Percentiles rank a stretch among this genome's conserved stretches.
These are phyloP conservation scores for Apocheima hispidaria DNA, from an alignment of 2,888 invertebrate species.

Conservation along the genomic window DNA sequence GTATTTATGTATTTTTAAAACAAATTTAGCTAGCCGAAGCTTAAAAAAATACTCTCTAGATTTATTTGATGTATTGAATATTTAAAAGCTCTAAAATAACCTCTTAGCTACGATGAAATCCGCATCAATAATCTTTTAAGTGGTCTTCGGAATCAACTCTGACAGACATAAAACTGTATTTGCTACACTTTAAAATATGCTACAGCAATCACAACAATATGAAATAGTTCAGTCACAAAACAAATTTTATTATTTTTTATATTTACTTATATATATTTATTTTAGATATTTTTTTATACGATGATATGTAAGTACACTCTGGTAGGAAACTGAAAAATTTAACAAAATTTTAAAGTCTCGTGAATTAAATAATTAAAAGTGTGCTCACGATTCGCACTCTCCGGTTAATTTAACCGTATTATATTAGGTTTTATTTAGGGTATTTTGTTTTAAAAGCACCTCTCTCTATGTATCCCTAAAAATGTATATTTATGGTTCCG, in stretches of 20 bases:
- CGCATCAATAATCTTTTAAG: conserved; percentile 24
- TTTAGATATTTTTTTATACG: background rate
- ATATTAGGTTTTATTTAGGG: conserved; percentile 12
- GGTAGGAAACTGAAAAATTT: conserved; percentile 1
- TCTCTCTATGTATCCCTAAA: background rate
- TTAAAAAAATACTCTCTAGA: background rate
- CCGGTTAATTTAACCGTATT: conserved; percentile 18
- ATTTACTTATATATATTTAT: too few species aligned
- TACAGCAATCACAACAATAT: background rate
- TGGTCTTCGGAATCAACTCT: conserved; percentile 18
- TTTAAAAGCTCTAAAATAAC: conserved; percentile 19
- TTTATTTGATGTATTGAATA: conserved; percentile 3
- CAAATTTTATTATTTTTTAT: background rate
- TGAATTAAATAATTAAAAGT: conserved; percentile 16
- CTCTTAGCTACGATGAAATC: conserved; percentile 20
- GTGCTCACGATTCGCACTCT: conserved; percentile 18
- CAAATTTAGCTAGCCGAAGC: background rate
- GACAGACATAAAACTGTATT: conserved; percentile 11
- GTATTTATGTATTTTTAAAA: background rate
- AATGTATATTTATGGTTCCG: background rate
- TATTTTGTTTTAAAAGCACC: conserved; percentile 21
- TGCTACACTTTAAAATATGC: too few species aligned
- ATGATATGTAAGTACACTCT: background rate
- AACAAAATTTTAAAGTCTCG: background rate
- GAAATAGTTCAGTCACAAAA: background rate